Evolutionary conservation across 2,888 invertebrate genomes (phyloP), one percentile per base, ranked within the genome.

Genomic region (Xestia ashworthii): DNA sequence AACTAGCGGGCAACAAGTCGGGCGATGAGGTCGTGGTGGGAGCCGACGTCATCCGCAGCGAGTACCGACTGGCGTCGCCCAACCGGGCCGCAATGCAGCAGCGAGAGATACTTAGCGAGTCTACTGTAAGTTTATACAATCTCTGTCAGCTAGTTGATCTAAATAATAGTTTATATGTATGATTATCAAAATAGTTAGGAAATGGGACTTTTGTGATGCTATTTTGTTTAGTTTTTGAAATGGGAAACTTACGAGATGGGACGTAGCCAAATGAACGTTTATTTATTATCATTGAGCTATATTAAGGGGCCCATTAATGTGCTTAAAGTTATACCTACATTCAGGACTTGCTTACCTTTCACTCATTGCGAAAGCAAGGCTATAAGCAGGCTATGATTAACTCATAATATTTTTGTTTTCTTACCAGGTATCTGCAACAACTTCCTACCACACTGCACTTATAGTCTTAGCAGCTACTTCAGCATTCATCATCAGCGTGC

Each of bases 401-500:
- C 44, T 38, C 46, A 44, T 55, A 25, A 25, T 65, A 22, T 32
- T 53, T 44, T 48, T 55, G 8, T 44, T 48, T 38, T 74, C 72
- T 76, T 58, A 62, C 22, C 92, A 97, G 97, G 96, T 97, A 19
- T 97, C 97, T n/a, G 97, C 97, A 48, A 96, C 98, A 46, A 97
- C 97, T 12, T 97, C 98, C 0, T 98, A 98, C 90, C 98, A 98
- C 91, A 98, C 98, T 19, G 98, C 98, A 64, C 96, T 98, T 38
- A 98, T 98, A 87, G 98, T 98, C 25, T 96, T 98, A 73, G 98
- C 98, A 44, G 98, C 98, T 1, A 98, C 98, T 12, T 98, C 98
- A 8, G 98, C 98, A 0, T 98, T 98, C 90, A 97, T 98, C 76
- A 98, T 98, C 91, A 98, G 98, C 91, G 98, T 98, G 38, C 96